Conservation (phyloP, 2,113 vertebrate species). For the Ranitomeya imitator region DNA sequence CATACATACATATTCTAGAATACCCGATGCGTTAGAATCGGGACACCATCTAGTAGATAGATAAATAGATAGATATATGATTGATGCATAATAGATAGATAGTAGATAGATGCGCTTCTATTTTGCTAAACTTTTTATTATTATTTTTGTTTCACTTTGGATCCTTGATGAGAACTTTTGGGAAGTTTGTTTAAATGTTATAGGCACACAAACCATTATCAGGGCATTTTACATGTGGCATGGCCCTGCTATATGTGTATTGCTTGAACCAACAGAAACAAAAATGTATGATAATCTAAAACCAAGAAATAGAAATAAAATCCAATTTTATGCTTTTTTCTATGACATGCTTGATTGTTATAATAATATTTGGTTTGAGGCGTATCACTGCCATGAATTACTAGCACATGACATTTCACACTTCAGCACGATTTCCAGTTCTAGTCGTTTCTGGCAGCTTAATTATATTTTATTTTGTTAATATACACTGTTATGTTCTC, state of each 20-base stretch:
- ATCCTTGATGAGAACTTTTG: too few relatives aligned
- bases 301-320: neutral
- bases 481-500: neutral
- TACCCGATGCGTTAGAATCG: too few relatives aligned
- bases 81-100: too few relatives aligned
- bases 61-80: too few relatives aligned
- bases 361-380: neutral
- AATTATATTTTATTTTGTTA: slow-evolving; percentile 25
- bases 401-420: neutral
- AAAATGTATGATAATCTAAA: neutral
- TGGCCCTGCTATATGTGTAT: neutral
- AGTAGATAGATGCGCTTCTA: too few relatives aligned
- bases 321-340: neutral
- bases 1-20: too few relatives aligned
- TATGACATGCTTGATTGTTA: neutral
- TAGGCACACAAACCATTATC: too few relatives aligned
- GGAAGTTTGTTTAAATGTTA: too few relatives aligned
- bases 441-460: neutral
- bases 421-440: neutral
- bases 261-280: neutral
- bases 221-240: too few relatives aligned
- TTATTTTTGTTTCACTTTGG: too few relatives aligned
- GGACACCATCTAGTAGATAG: too few relatives aligned
- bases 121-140: too few relatives aligned
- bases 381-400: neutral